These are phyloP conservation scores for Hesperophylax magnus DNA, from an alignment of 1,140 invertebrate species.

Conservation along the genomic window DNA sequence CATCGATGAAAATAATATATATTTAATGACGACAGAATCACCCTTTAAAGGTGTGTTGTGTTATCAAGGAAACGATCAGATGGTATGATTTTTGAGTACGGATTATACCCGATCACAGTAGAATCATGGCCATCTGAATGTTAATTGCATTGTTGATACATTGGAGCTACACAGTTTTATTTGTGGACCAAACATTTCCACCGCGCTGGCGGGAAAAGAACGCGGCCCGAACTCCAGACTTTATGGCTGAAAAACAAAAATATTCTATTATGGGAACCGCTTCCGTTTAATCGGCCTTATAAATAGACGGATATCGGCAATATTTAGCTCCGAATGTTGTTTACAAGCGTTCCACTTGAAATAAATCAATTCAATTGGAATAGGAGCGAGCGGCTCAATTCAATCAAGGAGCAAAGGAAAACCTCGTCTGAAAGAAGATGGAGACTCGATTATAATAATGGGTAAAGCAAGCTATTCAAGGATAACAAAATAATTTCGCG, in stretches of 20 bases:
- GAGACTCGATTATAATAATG: too few species aligned
- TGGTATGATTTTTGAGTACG: too few species aligned
- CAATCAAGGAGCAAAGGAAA: not conserved
- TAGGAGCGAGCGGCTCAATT: not conserved
- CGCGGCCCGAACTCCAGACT: not conserved
- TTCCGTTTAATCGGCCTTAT: conserved; percentile 2
- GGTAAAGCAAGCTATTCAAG: too few species aligned
- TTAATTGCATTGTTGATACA: conserved; percentile 19
- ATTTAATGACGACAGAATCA: too few species aligned
- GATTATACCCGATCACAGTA: too few species aligned
- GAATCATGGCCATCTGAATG: not conserved
- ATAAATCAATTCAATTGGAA: not conserved
- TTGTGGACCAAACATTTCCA: not conserved
- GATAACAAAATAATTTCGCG: too few species aligned
- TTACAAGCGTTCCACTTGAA: not conserved
- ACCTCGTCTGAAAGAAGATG: too few species aligned
- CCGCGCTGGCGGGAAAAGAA: not conserved
- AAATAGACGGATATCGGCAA: conserved; percentile 23
- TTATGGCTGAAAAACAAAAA: conserved; percentile 25
- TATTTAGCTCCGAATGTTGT: conserved; percentile 9
- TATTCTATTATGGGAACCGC: conserved; percentile 13
- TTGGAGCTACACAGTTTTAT: conserved; percentile 10
- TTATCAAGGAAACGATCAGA: too few species aligned
- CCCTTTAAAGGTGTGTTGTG: too few species aligned
- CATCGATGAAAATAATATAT: too few species aligned